Base-by-base conservation (phyloP, 2,888 invertebrate species). In the Eristalinus aeneus region DNA sequence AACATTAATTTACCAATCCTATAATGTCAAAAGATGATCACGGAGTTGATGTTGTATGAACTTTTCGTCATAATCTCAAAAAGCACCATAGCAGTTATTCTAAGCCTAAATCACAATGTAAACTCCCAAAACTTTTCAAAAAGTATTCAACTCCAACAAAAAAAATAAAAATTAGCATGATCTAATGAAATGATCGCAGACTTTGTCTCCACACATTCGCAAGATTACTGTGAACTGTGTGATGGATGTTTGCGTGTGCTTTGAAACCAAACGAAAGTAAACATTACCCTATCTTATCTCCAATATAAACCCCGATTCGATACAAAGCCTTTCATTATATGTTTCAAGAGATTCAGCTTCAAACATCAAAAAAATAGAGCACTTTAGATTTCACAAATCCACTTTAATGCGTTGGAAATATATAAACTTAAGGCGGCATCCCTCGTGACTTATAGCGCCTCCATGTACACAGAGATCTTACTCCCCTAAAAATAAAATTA, bases 401-500 rank as follows among this genome's bases (percentile, higher is more conserved):
- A 82, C 73, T 86, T 78, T 56, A n/a, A 74, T 71, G 56, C 16
- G 34, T 46, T 46, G 46, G 16, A 46, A 16, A 16, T 16, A 46
- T 46, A 16, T 8, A 46, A 16, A 16, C n/a, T 16, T n/a, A 46
- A 46, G 46, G 16, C 46, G 46, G 46, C 46, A 16, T 46, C 46
- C 2, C n/a, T 8, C 16, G 46, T 5, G 46, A 46, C 56, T 39
- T 9, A 16, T 16, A 39, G 27, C 27, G 32, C 16, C 16, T 46
- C 58, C 23, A 6, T 60, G 20, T 60, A 39, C 46, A 69, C 58
- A 60, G 23, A 64, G 60, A 72, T 46, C 32, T 46, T 56, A 23
- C 27, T 23, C 56, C 73, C 77, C 86, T 86, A 86, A 86, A 86
- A 86, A 86, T 86, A 86, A 86, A 86, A 71, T 65, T 76, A 82